phyloP scores from a whole-genome alignment of 2,113 vertebrate genomes.

The Cryptotis parvus region DNA sequence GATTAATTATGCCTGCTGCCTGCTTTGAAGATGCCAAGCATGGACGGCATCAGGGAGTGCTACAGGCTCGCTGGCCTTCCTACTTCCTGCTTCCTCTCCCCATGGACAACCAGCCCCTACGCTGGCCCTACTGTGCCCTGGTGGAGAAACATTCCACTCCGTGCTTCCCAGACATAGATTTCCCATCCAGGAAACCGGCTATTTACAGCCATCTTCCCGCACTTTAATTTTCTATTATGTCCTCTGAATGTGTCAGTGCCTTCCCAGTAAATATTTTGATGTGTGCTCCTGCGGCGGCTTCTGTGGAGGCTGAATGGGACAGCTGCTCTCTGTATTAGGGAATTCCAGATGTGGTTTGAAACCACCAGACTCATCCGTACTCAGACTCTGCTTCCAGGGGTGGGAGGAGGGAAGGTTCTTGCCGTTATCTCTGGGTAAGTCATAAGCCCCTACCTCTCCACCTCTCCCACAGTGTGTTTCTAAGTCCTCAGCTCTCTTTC shows the following conservation, averaged over 20 bases:
- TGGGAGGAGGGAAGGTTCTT: not conserved
- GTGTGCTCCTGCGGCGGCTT: slow-evolving; percentile 77
- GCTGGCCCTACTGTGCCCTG: slow-evolving; percentile 72
- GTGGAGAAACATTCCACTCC: slow-evolving; percentile 76
- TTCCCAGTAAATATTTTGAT: slow-evolving; percentile 90
- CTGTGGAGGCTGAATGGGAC: slow-evolving; percentile 83
- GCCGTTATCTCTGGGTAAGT: not conserved
- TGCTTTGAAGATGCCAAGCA: slow-evolving; percentile 66
- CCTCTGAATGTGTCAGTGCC: slow-evolving; percentile 85
- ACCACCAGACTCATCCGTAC: slow-evolving; percentile 68
- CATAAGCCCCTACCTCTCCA: not conserved
- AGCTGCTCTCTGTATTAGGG: slow-evolving; percentile 87
- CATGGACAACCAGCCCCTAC: not conserved
- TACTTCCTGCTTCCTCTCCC: slow-evolving; percentile 60
- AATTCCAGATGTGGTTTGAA: slow-evolving; percentile 84
- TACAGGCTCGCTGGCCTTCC: not conserved
- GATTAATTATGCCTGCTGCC: slow-evolving; percentile 71
- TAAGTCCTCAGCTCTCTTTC: not conserved
- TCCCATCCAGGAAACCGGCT: slow-evolving; percentile 85
- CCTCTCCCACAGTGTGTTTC: not conserved
- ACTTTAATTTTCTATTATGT: slow-evolving; percentile 88
- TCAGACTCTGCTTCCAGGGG: slow-evolving; percentile 21
- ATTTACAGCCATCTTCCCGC: slow-evolving; percentile 85
- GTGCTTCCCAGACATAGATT: slow-evolving; percentile 83
- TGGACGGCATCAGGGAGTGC: slow-evolving; percentile 32